Base-by-base conservation (phyloP, 2,888 invertebrate species). In the Rhabditoides inermis region DNA sequence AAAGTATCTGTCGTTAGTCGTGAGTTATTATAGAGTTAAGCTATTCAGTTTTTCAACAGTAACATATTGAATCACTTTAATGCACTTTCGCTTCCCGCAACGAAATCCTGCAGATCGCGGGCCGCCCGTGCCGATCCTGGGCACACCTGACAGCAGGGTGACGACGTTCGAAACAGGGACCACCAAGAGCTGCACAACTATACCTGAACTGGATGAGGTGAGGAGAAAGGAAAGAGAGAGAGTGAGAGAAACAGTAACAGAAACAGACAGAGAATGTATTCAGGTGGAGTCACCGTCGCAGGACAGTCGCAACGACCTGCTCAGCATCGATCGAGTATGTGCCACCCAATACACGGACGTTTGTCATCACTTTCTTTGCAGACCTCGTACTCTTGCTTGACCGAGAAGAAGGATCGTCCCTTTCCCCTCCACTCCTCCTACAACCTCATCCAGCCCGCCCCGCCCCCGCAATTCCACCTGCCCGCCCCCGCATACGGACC, bases 111-210 rank as follows among this genome's bases (percentile, higher is more conserved):
- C 47, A 68, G 68, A 66, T 40, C 61, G 68, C 18, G 45, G 53
- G 0, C 68, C 66, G 4, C 48, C 60, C 40, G 60, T 53, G 15
- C 65, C 63, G 30, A 55, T 64, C n/a, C 55, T 58, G 25, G 67
- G 63, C 5, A 72, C 70, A 35, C 72, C 72, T 2, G 72, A 72
- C 44, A 68, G 67, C 51, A 60, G 72, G 25, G 56, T 72, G n/a
- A 72, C 70, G 2, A 65, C 72, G 5, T 61, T 72, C 35, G 72
- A 72, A 45, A 60, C 65, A 7, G 70, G 68, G 26, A 72, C 72
- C 22, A 68, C 69, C 1, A 69, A 69, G 51, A 70, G 70, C 41
- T 72, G 72, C 45, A 71, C 72, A 0, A 72, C 72, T 5, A 72
- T 72, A 45, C 72, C 72, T n/a, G 65, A 68, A 52, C 65, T 64